Base-by-base conservation (phyloP, 2,888 invertebrate genomes). In the Aleiodes testaceus region DNA sequence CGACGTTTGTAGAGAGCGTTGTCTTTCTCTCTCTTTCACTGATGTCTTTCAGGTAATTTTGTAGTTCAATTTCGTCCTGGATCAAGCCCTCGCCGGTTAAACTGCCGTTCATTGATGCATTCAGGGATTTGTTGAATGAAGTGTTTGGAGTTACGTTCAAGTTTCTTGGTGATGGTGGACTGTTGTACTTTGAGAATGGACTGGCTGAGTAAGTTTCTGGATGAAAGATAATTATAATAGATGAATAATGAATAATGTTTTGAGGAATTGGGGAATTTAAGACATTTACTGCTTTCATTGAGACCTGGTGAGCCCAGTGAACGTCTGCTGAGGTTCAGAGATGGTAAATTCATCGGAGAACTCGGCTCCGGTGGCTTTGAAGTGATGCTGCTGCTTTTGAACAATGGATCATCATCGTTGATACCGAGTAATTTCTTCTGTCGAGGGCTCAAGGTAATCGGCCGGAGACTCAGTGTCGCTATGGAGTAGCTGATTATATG, bases 361-460 rank as follows among this genome's bases (percentile, higher is more conserved):
- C 70, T 78, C 14, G 80, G 75, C 50, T 83, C 82, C 0, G 45
- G 50, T 47, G 22, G 14, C 42, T 59, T 70, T 6, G 76, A 73
- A 3, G 69, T 63, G 6, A 74, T 61, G 36, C 49, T 47, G 70
- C 81, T 80, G 36, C 75, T 79, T 70, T 81, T 81, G 47, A 86
- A 86, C 6, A 86, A 26, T 0, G 85, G 83, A 76, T 86, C 85
- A 22, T 84, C 81, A 0, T 90, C 89, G 47, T 88, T 87, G 64
- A 91, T 88, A 72, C 89, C 90, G 12, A 92, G 82, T 14, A 92
- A 84, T 76, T 87, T 86, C 77, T 89, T 89, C 76, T 92, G 92
- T 53, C 87, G 85, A 7, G 87, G 82, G 12, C 89, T 91, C 1
- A 91, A 86, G 1, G 82, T 75, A 12, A 91, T 87, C 4, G 90